Percentiles rank a stretch among this genome's conserved stretches.
phyloP scores from a whole-genome alignment of 2,113 vertebrate genomes.

The Abramis brama region DNA sequence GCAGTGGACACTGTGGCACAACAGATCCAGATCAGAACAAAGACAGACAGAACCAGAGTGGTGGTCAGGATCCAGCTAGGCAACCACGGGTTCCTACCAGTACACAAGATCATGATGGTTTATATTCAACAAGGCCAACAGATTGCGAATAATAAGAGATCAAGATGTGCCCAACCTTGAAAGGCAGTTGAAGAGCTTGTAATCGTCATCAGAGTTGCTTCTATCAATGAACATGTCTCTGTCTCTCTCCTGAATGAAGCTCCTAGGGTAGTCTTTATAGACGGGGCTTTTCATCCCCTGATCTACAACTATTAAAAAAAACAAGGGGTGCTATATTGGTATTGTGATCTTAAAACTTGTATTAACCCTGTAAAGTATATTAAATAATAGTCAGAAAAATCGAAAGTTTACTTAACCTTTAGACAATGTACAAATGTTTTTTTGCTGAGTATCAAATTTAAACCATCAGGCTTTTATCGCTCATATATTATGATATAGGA shows the following conservation, averaged over 20 bases:
- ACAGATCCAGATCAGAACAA: slow-evolving; percentile 97
- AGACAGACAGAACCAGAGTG: slow-evolving; percentile 88
- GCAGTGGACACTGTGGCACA: slow-evolving; percentile 97
- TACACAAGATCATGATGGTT: slow-evolving; percentile 24
- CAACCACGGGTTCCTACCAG: slow-evolving; percentile 84
- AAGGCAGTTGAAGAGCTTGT: slow-evolving; percentile 90
- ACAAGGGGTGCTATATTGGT: background rate
- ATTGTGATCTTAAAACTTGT: background rate
- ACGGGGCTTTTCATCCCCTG: slow-evolving; percentile 62
- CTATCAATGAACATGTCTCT: slow-evolving; percentile 65
- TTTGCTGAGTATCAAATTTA: too few relatives aligned
- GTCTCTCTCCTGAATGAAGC: slow-evolving; percentile 75
- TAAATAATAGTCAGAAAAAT: too few relatives aligned
- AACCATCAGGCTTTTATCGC: too few relatives aligned
- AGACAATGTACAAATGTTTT: too few relatives aligned
- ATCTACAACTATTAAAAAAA: slow-evolving; percentile 43
- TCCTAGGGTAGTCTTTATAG: slow-evolving; percentile 75
- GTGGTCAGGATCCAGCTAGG: slow-evolving; percentile 94
- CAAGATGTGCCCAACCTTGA: slow-evolving; percentile 69
- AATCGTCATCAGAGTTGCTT: slow-evolving; percentile 68
- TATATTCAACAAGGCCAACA: background rate
- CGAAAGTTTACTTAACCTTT: too few relatives aligned
- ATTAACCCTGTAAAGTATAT: too few relatives aligned
- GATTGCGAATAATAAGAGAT: background rate
- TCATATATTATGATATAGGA: too few relatives aligned